Conservation (phyloP, 2,797 vertebrate species). For the Champsocephalus esox region DNA sequence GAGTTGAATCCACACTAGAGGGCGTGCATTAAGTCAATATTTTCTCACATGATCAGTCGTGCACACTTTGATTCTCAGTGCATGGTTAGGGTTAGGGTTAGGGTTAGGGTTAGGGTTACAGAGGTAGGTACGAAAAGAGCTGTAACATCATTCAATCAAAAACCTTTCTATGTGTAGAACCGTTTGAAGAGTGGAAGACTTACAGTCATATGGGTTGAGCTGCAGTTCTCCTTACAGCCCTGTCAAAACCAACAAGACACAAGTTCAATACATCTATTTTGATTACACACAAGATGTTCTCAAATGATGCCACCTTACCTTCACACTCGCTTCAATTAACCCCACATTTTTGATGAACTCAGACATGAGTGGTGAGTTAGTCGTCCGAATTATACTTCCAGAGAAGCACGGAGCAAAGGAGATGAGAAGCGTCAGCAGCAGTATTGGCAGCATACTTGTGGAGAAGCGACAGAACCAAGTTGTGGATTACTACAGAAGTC, state of each 20-base stretch:
- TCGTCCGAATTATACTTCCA: accelerated
- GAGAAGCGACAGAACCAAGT: background rate
- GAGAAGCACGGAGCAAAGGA: background rate
- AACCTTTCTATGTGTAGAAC: background rate
- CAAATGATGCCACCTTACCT: slow-evolving; percentile 36
- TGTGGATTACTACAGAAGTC: slow-evolving; percentile 26
- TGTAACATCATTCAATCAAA: background rate
- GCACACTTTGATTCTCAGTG: background rate
- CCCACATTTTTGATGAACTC: accelerated
- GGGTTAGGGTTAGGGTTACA: too few relatives aligned
- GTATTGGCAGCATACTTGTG: slow-evolving; percentile 27
- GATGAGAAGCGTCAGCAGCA: slow-evolving; percentile 44
- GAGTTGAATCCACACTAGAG: background rate
- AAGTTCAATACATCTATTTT: background rate
- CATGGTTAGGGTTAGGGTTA: too few relatives aligned
- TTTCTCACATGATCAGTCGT: background rate
- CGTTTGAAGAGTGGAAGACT: slow-evolving; percentile 28
- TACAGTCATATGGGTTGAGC: background rate
- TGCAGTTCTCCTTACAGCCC: slow-evolving; percentile 14
- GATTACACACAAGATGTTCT: background rate
- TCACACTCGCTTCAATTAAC: accelerated
- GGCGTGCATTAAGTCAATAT: background rate
- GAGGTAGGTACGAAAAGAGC: background rate
- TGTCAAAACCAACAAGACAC: slow-evolving; percentile 37
- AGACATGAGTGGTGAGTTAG: accelerated